Evolutionary conservation across 2,797 vertebrate species (phyloP), one percentile per base, ranked within the genome.

Genomic region (Potorous gilbertii): DNA sequence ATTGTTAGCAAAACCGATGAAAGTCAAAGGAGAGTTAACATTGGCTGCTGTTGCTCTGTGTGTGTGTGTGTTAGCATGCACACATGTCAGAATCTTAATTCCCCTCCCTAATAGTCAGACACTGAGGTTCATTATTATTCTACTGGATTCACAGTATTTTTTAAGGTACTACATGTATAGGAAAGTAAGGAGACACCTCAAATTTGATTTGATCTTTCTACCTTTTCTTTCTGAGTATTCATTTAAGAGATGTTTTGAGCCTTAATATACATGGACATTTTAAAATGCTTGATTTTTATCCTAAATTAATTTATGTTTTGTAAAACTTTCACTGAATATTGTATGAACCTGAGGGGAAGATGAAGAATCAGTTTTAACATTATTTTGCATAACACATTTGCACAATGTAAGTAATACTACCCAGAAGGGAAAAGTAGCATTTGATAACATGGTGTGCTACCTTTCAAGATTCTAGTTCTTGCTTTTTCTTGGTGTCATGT

Each of bases 361-460:
- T 97, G 96, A 92, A 98, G 97, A 97, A 97, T 98, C 95, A 96
- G 93, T 97, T 98, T 97, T 98, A 97, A 98, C 97, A 92, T 97
- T 98, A 96, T 97, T 99, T 98, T 98, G 98, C 97, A 98, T 98
- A 98, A 97, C 97, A 91, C 93, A 98, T 98, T 98, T 98, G 93
- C 94, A 97, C 97, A 97, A 93, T 95, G 95, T 98, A 97, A 98
- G 96, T 97, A 98, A 98, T 97, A 95, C 96, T 97, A 96, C 97
- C 96, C 96, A 98, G 97, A 98, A 98, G 96, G 97, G 97, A 98
- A 97, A 96, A 74, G 94, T 52, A 96, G 6, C 96, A 90, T 97
- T 97, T 96, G 98, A 97, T 97, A 97, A 97, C 95, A 93, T 94
- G 55, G 92, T 90, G 0, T 34, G 31, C 56, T 97, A 95, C 62